phyloP scores from a whole-genome alignment of 2,113 vertebrate genomes.

The Spheniscus mendiculus region DNA sequence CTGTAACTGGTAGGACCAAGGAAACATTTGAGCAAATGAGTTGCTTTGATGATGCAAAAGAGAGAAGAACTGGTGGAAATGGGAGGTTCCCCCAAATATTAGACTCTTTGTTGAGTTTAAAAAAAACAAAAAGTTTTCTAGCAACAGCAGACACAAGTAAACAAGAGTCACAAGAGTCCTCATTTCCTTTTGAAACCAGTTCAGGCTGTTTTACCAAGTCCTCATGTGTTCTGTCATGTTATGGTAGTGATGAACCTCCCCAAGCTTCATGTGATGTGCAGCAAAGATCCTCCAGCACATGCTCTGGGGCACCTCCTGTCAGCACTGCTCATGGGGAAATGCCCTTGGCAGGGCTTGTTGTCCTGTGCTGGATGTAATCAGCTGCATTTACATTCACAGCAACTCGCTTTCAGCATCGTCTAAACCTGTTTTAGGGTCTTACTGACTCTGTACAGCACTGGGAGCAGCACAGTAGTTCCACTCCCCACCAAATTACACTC shows the following conservation, averaged over 20 bases:
- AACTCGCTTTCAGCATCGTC: not conserved
- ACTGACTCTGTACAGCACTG: not conserved
- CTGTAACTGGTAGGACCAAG: not conserved
- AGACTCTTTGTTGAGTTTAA: not conserved
- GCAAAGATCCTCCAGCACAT: not conserved
- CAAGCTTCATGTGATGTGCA: not conserved
- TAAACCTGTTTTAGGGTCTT: not conserved
- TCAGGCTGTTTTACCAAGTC: not conserved
- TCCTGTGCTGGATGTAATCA: not conserved
- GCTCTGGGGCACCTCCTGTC: not conserved
- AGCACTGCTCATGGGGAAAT: not conserved
- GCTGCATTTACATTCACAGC: not conserved
- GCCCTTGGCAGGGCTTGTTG: not conserved
- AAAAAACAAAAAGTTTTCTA: not conserved
- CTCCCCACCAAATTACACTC: not conserved
- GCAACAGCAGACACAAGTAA: not conserved
- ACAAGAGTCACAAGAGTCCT: not conserved
- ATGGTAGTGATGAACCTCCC: not conserved
- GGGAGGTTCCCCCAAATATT: not conserved
- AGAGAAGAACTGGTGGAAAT: not conserved
- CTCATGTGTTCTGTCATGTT: not conserved
- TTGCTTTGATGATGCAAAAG: not conserved
- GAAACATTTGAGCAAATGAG: not conserved
- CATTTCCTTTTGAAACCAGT: not conserved
- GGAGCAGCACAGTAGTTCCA: not conserved